Evolutionary conservation across 2,888 invertebrate species (phyloP), one percentile per base, ranked within the genome.

Genomic region (Aspidiotus destructor): DNA sequence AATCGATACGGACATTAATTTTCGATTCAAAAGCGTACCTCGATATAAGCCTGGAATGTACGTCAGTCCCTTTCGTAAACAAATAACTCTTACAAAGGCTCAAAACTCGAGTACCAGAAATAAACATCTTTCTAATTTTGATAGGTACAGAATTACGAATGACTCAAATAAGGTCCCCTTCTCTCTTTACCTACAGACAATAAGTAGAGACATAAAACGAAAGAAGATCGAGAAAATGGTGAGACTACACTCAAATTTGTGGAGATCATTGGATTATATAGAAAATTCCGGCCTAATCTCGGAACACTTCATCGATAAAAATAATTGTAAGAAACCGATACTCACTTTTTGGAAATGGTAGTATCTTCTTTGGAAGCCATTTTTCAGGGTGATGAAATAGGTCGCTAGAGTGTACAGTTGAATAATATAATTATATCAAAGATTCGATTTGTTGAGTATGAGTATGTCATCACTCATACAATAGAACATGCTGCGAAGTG

Each of bases 321-420:
- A 57, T 57, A n/a, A 10, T 57, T n/a, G 52, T 10, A 13, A 62
- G 1, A 6, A 41, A 54, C n/a, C 41, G 11, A 48, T 52, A 54
- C 63, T 63, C 15, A 63, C 63, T 63, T 63, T 63, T 63, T 63
- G 9, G 63, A 63, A 15, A 63, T 54, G 8, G 54, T 54, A 9
- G 53, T 54, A 41, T 63, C 63, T 63, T 63, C 63, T 52, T n/a
- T 40, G 9, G 62, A n/a, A 40, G 63, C 54, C 63, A 63, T 63
- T 62, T 44, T 62, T n/a, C 44, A 52, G 52, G 28, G 28, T 13
- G 17, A 16, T 62, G 48, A 41, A 28, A 28, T 28, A 28, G 28
- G 2, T 28, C 28, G 28, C 28, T 28, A 28, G 28, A 28, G 5
- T 28, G 5, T 28, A 28, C 28, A 28, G 28, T 28, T 3, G 5